A percentile compares a stretch with the other conserved stretches of the same genome.
Evolutionary conservation across 2,888 invertebrate species (phyloP).

Genomic region (Parelbella ahira): DNA sequence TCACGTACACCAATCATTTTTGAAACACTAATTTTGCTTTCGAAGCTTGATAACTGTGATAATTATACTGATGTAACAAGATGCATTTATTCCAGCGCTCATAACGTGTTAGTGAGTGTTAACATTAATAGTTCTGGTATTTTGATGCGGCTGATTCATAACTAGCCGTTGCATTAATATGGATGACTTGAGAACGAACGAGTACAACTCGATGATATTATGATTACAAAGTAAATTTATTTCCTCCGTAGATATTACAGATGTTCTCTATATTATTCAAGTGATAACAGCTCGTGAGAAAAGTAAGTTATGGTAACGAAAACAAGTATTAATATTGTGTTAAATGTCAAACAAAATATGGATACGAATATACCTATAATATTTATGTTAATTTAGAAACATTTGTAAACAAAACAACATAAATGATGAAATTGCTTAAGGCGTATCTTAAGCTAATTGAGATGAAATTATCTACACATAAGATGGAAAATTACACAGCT

Average conservation of each 20-base stretch:
- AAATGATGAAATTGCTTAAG: too few relatives aligned
- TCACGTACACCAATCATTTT: too few relatives aligned
- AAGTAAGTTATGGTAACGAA: constrained; percentile 2
- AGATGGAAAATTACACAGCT: too few relatives aligned
- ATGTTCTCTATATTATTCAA: constrained; percentile 21
- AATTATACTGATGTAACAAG: constrained; percentile 7
- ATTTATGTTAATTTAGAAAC: too few relatives aligned
- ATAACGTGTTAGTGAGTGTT: constrained; percentile 19
- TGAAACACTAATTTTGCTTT: too few relatives aligned
- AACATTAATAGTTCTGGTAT: constrained; percentile 22
- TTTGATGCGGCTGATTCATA: constrained; percentile 24
- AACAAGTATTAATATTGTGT: too few relatives aligned
- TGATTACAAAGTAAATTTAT: constrained; percentile 23
- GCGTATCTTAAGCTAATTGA: too few relatives aligned
- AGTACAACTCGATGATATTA: constrained; percentile 22
- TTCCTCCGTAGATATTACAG: constrained; percentile 20
- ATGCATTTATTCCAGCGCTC: constrained; percentile 3
- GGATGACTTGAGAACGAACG: constrained; percentile 24
- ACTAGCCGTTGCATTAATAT: constrained; percentile 24
- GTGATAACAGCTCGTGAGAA: constrained; percentile 18
- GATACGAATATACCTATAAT: too few relatives aligned
- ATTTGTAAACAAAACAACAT: background rate
- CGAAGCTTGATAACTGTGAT: too few relatives aligned
- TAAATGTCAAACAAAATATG: too few relatives aligned
- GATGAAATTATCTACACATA: too few relatives aligned